Percentiles rank a stretch among this genome's conserved stretches.
These are phyloP conservation scores for Rhea pennata DNA, from an alignment of 2,113 vertebrate species.

Conservation along the genomic window DNA sequence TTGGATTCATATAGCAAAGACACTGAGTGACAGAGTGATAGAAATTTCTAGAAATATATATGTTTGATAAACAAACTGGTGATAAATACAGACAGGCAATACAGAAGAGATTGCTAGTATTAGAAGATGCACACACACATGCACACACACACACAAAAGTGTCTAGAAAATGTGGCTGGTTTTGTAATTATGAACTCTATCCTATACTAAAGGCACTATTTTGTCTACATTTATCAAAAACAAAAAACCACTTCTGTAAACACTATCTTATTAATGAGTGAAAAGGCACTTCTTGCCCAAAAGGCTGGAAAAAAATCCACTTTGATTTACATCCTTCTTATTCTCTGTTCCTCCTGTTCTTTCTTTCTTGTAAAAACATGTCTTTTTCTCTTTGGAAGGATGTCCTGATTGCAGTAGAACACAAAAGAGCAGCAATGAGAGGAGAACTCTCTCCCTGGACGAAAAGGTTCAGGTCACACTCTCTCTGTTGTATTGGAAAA, in stretches of 20 bases:
- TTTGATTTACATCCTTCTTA: too few species aligned
- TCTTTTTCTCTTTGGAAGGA: not conserved
- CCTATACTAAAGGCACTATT: not conserved
- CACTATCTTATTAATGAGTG: too few species aligned
- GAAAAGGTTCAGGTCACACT: not conserved
- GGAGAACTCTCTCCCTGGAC: not conserved
- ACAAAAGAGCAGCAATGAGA: fast-evolving
- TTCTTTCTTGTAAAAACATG: not conserved
- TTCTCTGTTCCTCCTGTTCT: not conserved
- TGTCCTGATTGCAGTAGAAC: fast-evolving
- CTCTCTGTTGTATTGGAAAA: not conserved
- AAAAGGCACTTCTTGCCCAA: too few species aligned
- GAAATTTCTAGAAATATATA: not conserved
- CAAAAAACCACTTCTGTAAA: too few species aligned
- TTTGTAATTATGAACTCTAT: not conserved
- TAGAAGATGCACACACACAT: fast-evolving
- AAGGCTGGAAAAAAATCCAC: too few species aligned
- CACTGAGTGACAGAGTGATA: not conserved
- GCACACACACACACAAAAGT: not conserved
- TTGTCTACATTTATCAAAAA: too few species aligned
- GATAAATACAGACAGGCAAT: not conserved
- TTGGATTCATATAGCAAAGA: not conserved
- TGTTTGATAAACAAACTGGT: not conserved
- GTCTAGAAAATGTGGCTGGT: not conserved
- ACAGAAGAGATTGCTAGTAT: not conserved